Percentiles rank a stretch among this genome's conserved stretches.
Evolutionary conservation across 23 tunicate species (phyloP).

Genomic region (Styela clava): DNA sequence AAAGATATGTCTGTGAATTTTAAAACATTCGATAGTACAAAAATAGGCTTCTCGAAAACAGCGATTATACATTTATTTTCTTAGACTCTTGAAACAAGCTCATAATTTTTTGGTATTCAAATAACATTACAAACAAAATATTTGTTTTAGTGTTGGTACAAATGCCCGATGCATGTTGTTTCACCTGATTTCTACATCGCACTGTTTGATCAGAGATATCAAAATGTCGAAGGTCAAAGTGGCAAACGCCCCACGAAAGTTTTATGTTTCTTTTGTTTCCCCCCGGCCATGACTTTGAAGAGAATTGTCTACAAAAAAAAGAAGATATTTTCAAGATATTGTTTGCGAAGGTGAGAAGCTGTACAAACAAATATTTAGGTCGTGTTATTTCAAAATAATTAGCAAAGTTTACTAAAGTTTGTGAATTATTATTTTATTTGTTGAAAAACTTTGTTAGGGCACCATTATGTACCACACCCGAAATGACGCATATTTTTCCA

Average conservation of each 20-base stretch:
- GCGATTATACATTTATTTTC: background rate
- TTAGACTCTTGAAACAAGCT: background rate
- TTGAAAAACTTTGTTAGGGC: too few species aligned
- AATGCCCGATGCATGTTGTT: background rate
- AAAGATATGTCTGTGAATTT: too few species aligned
- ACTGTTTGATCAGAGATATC: background rate
- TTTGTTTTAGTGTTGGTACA: background rate
- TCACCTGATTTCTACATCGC: background rate
- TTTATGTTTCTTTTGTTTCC: background rate
- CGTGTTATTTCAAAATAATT: too few species aligned
- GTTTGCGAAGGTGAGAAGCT: background rate
- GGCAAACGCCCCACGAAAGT: background rate
- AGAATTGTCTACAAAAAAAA: background rate
- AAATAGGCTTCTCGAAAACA: background rate
- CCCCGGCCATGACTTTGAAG: background rate
- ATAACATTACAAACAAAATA: background rate
- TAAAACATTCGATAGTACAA: background rate
- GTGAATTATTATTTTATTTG: too few species aligned
- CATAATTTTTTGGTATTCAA: background rate
- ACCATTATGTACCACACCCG: too few species aligned
- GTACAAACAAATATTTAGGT: background rate
- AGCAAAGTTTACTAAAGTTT: too few species aligned
- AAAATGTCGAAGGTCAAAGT: background rate
- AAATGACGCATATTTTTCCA: too few species aligned
- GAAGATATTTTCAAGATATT: background rate